Evolutionary conservation across 2,888 invertebrate genomes (phyloP).

Genomic region (Nomada hirtipes): DNA sequence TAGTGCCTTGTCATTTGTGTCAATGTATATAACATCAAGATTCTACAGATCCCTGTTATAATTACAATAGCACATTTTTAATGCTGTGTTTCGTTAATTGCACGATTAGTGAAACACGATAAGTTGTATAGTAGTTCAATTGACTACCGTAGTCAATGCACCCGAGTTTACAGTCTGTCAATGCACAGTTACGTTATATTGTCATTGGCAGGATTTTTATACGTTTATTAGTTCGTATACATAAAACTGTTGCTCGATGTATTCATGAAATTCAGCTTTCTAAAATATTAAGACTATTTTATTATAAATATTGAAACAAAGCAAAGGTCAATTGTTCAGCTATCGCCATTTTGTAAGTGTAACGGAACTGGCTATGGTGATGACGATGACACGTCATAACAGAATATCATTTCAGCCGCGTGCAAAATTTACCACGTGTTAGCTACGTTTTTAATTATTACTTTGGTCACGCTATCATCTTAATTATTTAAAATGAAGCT

Average conservation of each 20-base stretch:
- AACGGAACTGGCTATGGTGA: slow-evolving; percentile 74
- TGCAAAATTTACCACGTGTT: slow-evolving; percentile 55
- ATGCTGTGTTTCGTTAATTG: slow-evolving; percentile 36
- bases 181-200: slow-evolving; percentile 47
- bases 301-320: slow-evolving; percentile 21
- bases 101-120: slow-evolving; percentile 28
- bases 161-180: slow-evolving; percentile 58
- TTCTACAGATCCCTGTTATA: slow-evolving; percentile 11
- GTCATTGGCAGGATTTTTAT: slow-evolving; percentile 24
- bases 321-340: slow-evolving; percentile 57
- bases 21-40: slow-evolving; percentile 31
- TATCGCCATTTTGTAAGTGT: slow-evolving; percentile 73
- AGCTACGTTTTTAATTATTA: slow-evolving; percentile 52
- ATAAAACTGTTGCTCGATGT: background rate
- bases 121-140: slow-evolving; percentile 31
- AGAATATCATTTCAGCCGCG: slow-evolving; percentile 46
- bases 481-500: slow-evolving; percentile 35
- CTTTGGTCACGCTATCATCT: slow-evolving; percentile 61
- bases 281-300: background rate
- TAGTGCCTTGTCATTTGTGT: slow-evolving; percentile 46
- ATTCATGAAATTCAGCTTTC: slow-evolving; percentile 13
- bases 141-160: slow-evolving; percentile 69
- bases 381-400: slow-evolving; percentile 68
- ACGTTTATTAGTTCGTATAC: background rate
- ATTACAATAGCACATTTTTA: slow-evolving; percentile 32